Evolutionary conservation across 2,888 invertebrate species (phyloP).

Genomic region (Amphipyra berbera): DNA sequence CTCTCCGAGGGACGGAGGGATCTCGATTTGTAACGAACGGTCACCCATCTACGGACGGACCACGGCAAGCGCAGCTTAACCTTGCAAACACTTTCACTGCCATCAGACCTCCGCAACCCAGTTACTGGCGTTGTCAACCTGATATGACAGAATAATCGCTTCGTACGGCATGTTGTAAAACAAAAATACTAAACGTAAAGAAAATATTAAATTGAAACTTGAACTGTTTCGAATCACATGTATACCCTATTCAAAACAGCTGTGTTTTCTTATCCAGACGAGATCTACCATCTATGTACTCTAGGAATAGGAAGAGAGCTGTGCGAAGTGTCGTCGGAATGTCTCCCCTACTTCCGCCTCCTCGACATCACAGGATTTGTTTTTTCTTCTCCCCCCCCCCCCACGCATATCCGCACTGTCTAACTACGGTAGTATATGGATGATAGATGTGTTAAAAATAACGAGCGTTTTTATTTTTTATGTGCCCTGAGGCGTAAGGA

Average conservation of each 20-base stretch:
- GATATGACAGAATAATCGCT: too few species aligned
- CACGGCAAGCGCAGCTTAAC: too few species aligned
- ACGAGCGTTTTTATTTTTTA: conserved; percentile 21
- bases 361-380: conserved; percentile 49
- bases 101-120: too few species aligned
- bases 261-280: conserved; percentile 17
- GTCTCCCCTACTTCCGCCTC: conserved; percentile 56
- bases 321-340: conserved; percentile 38
- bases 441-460: conserved; percentile 49
- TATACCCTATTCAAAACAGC: conserved; percentile 2
- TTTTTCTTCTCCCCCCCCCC: conserved; percentile 21
- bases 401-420: conserved; percentile 37
- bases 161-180: too few species aligned
- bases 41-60: too few species aligned
- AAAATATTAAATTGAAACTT: too few species aligned
- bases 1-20: too few species aligned
- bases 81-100: too few species aligned
- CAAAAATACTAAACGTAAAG: too few species aligned
- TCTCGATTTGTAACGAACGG: too few species aligned
- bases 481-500: conserved; percentile 9
- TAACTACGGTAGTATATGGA: conserved; percentile 29
- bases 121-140: too few species aligned
- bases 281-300: conserved; percentile 16
- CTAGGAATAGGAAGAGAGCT: conserved; percentile 10
- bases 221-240: too few species aligned